Evolutionary conservation across 2,797 vertebrate species (phyloP).

Genomic region (Chaetodon trifasciatus): DNA sequence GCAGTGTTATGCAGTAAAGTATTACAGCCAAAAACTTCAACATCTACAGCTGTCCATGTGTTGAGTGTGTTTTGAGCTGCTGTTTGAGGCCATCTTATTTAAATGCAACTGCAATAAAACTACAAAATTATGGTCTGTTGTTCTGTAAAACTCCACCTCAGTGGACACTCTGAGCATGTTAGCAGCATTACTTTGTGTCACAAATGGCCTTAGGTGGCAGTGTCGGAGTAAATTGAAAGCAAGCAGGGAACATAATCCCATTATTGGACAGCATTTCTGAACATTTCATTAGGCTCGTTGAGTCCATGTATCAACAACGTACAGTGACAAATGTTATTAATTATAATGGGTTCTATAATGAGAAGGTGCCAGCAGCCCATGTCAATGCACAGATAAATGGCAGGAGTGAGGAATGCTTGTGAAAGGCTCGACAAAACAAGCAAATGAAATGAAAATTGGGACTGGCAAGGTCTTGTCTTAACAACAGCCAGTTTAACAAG

Average conservation of each 20-base stretch:
- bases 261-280: conserved; percentile 44
- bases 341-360: conserved; percentile 31
- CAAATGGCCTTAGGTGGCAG: conserved; percentile 33
- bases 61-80: background rate
- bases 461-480: conserved; percentile 29
- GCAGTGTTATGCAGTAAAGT: background rate
- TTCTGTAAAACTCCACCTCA: background rate
- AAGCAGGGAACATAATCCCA: conserved; percentile 54
- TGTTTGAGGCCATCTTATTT: background rate
- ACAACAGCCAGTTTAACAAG: conserved; percentile 15
- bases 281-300: conserved; percentile 59
- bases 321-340: conserved; percentile 56
- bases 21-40: background rate
- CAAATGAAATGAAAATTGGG: conserved; percentile 17
- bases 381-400: conserved; percentile 27
- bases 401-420: conserved; percentile 8
- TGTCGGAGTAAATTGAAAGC: conserved; percentile 50
- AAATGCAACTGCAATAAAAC: background rate
- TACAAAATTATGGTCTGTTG: background rate
- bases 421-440: conserved; percentile 11
- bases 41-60: background rate
- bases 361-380: conserved; percentile 24
- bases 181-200: conserved; percentile 5
- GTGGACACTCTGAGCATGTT: background rate
- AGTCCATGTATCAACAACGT: conserved; percentile 40